Percentiles rank a stretch among this genome's conserved stretches.
phyloP scores from a whole-genome alignment of 2,888 invertebrate species.

The Platycheirus albimanus region DNA sequence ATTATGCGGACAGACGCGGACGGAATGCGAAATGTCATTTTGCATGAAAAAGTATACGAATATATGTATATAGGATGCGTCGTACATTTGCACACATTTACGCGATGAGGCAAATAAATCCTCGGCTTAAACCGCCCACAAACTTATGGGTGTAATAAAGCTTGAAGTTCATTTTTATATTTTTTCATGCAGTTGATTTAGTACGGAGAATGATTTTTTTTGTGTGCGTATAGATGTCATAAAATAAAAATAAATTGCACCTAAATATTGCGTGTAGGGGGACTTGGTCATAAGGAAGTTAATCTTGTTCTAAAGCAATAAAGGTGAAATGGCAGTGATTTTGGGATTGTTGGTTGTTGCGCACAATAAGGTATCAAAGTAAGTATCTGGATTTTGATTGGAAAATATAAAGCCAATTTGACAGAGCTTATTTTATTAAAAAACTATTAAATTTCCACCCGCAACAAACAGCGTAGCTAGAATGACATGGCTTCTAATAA shows the following conservation, averaged over 20 bases:
- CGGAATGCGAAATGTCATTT: constrained; percentile 59
- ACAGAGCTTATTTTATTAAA: too few species aligned
- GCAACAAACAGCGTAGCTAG: too few species aligned
- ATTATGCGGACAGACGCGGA: constrained; percentile 29
- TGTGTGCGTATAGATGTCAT: constrained; percentile 38
- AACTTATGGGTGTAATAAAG: constrained; percentile 68
- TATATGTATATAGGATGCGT: neutral
- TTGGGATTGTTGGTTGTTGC: neutral
- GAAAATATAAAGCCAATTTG: too few species aligned
- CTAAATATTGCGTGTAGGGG: constrained; percentile 1
- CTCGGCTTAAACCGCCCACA: constrained; percentile 55
- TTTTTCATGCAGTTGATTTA: constrained; percentile 59
- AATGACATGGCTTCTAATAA: too few species aligned
- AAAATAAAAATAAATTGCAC: constrained; percentile 30
- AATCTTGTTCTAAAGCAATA: neutral
- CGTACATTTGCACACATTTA: constrained; percentile 42
- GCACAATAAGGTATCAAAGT: neutral
- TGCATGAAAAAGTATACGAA: constrained; percentile 36
- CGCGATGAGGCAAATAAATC: constrained; percentile 52
- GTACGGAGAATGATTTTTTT: constrained; percentile 23
- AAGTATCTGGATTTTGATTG: neutral
- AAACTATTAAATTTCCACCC: too few species aligned
- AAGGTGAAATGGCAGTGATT: neutral
- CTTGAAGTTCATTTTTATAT: constrained; percentile 56
- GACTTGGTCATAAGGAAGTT: constrained; percentile 28